phyloP scores from a whole-genome alignment of 2,113 vertebrate species.

The Anarrhichthys ocellatus region DNA sequence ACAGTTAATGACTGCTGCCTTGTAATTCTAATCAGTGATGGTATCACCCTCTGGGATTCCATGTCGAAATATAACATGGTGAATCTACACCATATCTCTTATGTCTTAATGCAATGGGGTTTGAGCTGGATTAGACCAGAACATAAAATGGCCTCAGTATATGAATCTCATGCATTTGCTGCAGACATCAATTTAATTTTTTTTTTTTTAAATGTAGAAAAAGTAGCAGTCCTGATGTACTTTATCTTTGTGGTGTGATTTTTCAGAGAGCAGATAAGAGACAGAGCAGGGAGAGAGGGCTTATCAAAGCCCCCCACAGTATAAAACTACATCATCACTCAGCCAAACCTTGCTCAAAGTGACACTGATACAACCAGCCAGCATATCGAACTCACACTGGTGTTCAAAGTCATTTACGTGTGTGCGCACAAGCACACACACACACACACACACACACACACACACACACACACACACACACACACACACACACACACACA shows the following conservation, averaged over 20 bases:
- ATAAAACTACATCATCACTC: slow-evolving; percentile 47
- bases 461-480: no score
- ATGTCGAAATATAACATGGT: slow-evolving; percentile 32
- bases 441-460: not conserved
- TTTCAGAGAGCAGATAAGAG: slow-evolving; percentile 58
- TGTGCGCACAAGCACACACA: no score
- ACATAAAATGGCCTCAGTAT: slow-evolving; percentile 25
- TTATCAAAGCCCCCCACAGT: slow-evolving; percentile 44
- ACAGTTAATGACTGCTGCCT: slow-evolving; percentile 28
- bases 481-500: no score
- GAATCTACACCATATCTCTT: not conserved
- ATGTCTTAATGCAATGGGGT: slow-evolving; percentile 15
- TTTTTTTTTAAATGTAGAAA: not conserved
- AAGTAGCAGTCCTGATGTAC: slow-evolving; percentile 31
- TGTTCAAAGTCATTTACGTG: slow-evolving; percentile 42
- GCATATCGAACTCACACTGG: slow-evolving; percentile 22
- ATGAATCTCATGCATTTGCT: slow-evolving; percentile 44
- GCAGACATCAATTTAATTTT: not conserved
- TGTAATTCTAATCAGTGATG: slow-evolving; percentile 30
- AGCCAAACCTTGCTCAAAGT: slow-evolving; percentile 33
- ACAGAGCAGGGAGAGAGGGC: slow-evolving; percentile 25
- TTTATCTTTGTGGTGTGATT: slow-evolving; percentile 54
- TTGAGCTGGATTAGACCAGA: slow-evolving; percentile 25
- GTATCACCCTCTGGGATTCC: slow-evolving; percentile 22
- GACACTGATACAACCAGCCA: slow-evolving; percentile 31